Evolutionary conservation across 2,113 vertebrate species (phyloP), one percentile per base, ranked within the genome.

Genomic region (Eonycteris spelaea): DNA sequence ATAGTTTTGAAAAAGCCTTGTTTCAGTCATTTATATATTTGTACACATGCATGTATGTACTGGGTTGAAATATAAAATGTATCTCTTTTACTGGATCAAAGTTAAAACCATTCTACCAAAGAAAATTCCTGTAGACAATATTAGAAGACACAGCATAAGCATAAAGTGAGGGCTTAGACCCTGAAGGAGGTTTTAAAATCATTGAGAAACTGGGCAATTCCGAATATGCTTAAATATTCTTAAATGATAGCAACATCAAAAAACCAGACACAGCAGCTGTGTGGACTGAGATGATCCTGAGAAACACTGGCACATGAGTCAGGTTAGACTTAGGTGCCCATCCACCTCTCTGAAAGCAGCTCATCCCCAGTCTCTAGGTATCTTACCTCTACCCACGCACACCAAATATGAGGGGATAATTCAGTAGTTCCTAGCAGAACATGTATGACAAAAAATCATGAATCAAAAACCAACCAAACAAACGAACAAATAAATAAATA

Each of bases 181-280:
- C 53, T 94, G 67, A 90, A 86, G 53, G 30, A 21, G 57, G 13
- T 30, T 88, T 97, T 86, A 68, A 90, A 95, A 94, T 87, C 65
- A 89, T 28, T 91, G 82, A 88, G 82, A 97, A 95, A 78, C 26
- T 92, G 65, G 35, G 78, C 33, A 91, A 78, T 30, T 88, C 21
- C 78, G 61, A 95, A 74, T 59, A 82, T 88, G 55, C 30, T 91
- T 94, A 97, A 95, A 94, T 88, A 91, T 94, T 92, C 63, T 67
- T 85, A 91, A 93, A 61, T 83, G 28, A 77, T 14, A 94, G 63
- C 35, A 95, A 53, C 19, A 80, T 90, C n/a, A 83, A 78, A 85
- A 94, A 53, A 59, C 45, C 33, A 95, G 86, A 74, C 9, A 13
- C 24, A 86, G 43, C 24, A 86, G 43, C 33, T 86, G 48, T 68